phyloP scores from a whole-genome alignment of 2,797 vertebrate species.

The Micrastur ruficollis region DNA sequence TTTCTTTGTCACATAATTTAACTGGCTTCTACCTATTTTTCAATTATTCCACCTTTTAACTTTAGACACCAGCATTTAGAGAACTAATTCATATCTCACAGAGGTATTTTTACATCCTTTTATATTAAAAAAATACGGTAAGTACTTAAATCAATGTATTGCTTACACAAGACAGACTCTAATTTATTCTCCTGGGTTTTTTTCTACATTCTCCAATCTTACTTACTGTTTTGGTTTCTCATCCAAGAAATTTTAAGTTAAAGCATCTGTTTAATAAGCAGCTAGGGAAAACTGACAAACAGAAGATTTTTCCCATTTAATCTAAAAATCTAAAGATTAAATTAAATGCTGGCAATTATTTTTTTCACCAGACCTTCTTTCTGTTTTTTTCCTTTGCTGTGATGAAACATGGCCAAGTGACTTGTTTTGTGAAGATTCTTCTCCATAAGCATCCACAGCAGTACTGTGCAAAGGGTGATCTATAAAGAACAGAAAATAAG shows the following conservation, averaged over 20 bases:
- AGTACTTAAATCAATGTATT: background rate
- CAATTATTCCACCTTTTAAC: background rate
- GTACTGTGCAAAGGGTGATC: conserved; percentile 81
- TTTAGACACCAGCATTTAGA: background rate
- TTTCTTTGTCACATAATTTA: background rate
- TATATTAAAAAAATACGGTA: background rate
- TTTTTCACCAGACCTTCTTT: conserved; percentile 8
- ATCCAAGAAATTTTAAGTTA: background rate
- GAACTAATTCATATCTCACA: background rate
- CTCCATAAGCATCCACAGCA: conserved; percentile 67
- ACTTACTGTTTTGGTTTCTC: background rate
- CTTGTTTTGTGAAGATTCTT: background rate
- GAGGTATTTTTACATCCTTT: background rate
- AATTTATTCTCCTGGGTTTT: background rate
- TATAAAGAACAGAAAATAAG: background rate
- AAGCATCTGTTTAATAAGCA: background rate
- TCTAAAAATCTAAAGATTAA: background rate
- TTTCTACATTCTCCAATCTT: background rate
- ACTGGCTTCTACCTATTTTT: background rate
- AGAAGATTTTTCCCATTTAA: background rate
- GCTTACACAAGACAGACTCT: background rate
- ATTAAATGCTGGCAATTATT: background rate
- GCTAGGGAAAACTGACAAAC: background rate
- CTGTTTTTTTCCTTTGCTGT: background rate
- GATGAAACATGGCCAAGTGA: background rate